Percentiles rank a stretch among this genome's conserved stretches.
Evolutionary conservation across 2,888 invertebrate genomes (phyloP).

Genomic region (Trilocha varians): DNA sequence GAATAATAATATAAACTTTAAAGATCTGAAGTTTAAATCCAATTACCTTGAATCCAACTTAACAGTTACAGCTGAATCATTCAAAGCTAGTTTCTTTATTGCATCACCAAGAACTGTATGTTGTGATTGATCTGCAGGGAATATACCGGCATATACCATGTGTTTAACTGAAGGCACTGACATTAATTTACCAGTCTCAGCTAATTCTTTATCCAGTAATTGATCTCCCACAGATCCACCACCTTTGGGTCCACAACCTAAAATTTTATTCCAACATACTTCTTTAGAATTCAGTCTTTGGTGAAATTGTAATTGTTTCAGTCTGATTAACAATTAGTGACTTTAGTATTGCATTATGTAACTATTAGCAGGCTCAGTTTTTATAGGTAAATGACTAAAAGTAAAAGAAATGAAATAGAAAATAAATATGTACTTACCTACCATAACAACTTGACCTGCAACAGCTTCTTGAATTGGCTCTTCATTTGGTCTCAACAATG

Average conservation of each 20-base stretch:
- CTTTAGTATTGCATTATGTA: too few species aligned
- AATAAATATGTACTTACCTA: constrained; percentile 59
- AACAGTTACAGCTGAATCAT: constrained; percentile 93
- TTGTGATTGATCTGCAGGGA: constrained; percentile 92
- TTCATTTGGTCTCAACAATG: constrained; percentile 86
- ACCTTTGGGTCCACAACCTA: constrained; percentile 61
- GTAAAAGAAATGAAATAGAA: neutral
- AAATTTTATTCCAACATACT: constrained; percentile 6
- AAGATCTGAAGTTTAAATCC: too few species aligned
- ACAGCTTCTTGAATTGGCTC: constrained; percentile 75
- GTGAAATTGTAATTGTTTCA: too few species aligned
- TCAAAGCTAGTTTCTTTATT: constrained; percentile 92
- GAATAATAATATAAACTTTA: too few species aligned
- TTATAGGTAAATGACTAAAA: too few species aligned
- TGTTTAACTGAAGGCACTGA: constrained; percentile 46
- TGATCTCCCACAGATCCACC: constrained; percentile 63
- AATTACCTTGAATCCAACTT: constrained; percentile 86
- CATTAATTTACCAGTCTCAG: constrained; percentile 22
- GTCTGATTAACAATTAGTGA: too few species aligned
- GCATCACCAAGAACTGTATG: constrained; percentile 82
- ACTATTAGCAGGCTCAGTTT: too few species aligned
- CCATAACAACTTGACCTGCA: constrained; percentile 95
- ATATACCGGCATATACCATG: constrained; percentile 77
- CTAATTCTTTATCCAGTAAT: constrained; percentile 41
- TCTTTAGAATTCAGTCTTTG: too few species aligned